phyloP scores from a whole-genome alignment of 2,113 vertebrate species.

The Prunella fulvescens region DNA sequence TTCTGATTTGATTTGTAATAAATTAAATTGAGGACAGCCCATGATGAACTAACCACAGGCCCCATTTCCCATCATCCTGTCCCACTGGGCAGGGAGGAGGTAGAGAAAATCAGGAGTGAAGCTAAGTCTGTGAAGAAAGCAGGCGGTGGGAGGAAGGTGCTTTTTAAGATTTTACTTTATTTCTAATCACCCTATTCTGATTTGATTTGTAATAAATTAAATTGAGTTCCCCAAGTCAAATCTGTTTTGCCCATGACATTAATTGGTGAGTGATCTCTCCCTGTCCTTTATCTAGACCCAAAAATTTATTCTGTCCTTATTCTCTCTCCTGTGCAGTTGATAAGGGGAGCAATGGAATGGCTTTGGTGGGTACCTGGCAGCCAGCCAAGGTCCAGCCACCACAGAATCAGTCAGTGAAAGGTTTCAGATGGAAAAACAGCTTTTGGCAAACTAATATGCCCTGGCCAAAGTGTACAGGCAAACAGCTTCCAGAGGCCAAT shows the following conservation, averaged over 20 bases:
- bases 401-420: background rate
- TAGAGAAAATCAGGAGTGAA: fast-evolving
- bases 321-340: background rate
- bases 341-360: background rate
- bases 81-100: background rate
- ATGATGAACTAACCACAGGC: background rate
- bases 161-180: background rate
- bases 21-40: background rate
- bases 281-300: background rate
- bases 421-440: background rate
- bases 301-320: background rate
- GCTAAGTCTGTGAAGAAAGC: background rate
- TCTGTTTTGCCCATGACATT: background rate
- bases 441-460: background rate
- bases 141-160: fast-evolving
- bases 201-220: background rate
- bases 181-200: background rate
- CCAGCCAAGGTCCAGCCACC: background rate
- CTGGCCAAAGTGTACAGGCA: background rate
- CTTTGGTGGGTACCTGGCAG: background rate
- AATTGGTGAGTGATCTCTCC: background rate
- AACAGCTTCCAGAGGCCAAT: background rate
- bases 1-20: background rate
- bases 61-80: background rate
- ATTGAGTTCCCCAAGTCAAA: fast-evolving